Percentiles rank a stretch among this genome's conserved stretches.
phyloP scores from a whole-genome alignment of 2,797 vertebrate genomes.

The Urophycis tenuis region DNA sequence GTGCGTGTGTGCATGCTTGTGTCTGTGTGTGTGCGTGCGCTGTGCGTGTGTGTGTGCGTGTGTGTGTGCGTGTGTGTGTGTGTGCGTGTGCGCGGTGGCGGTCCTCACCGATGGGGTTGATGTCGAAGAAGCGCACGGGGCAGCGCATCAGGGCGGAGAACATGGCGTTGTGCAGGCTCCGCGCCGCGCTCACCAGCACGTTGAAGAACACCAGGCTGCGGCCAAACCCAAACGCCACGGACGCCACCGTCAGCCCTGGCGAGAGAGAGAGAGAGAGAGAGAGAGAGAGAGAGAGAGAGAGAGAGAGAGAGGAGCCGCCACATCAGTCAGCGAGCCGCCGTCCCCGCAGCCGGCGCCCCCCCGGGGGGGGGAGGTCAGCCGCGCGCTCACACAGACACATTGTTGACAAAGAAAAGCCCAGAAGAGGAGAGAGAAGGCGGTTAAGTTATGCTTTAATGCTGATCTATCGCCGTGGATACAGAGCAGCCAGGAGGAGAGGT shows the following conservation, averaged over 20 bases:
- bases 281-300: conserved; percentile 23
- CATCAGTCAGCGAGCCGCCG: too few relatives aligned
- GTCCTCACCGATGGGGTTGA: conserved; percentile 64
- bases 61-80: neutral
- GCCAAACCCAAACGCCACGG: conserved; percentile 77
- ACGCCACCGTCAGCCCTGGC: conserved; percentile 79
- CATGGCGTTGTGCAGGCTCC: conserved; percentile 75
- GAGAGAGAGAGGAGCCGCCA: conserved; percentile 12
- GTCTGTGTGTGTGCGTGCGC: neutral
- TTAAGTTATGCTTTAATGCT: conserved; percentile 27
- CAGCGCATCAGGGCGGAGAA: conserved; percentile 61
- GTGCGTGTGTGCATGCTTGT: too few relatives aligned
- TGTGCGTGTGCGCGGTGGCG: neutral
- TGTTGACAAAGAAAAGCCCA: conserved; percentile 18
- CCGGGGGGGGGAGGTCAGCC: conserved; percentile 26
- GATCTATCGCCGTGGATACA: conserved; percentile 48
- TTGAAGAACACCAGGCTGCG: conserved; percentile 80
- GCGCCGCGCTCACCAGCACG: conserved; percentile 79
- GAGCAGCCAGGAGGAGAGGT: conserved; percentile 46
- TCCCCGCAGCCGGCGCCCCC: neutral
- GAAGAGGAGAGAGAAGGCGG: conserved; percentile 1
- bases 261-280: conserved; percentile 25
- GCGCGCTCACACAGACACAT: conserved; percentile 23
- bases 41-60: neutral
- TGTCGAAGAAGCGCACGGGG: conserved; percentile 57